phyloP scores from a whole-genome alignment of 1,140 invertebrate species.

The Carposina sasakii region DNA sequence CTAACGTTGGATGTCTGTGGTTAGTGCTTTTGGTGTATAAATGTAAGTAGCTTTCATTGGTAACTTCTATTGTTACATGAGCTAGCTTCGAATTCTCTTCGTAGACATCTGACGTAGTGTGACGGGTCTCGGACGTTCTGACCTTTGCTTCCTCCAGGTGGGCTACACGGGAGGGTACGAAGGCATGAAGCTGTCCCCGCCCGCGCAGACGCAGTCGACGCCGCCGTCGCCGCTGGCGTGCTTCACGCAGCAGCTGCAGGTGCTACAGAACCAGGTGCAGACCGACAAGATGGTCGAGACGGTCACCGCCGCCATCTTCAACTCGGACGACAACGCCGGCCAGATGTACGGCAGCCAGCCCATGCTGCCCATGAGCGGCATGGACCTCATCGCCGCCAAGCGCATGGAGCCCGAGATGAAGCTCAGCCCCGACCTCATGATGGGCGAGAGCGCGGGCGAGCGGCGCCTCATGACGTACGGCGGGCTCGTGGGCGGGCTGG shows the following conservation, averaged over 20 bases:
- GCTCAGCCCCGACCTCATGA: constrained; percentile 49
- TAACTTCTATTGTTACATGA: too few species aligned
- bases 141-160: constrained; percentile 58
- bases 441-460: constrained; percentile 34
- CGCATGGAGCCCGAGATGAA: constrained; percentile 44
- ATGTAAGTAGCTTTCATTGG: too few species aligned
- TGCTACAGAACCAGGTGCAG: constrained; percentile 64
- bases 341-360: constrained; percentile 40
- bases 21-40: too few species aligned
- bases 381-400: constrained; percentile 48
- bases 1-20: too few species aligned
- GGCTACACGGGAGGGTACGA: constrained; percentile 69
- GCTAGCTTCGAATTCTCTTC: too few species aligned
- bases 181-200: constrained; percentile 53
- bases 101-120: too few species aligned
- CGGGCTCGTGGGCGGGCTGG: too few species aligned
- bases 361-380: constrained; percentile 40
- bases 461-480: constrained; percentile 46
- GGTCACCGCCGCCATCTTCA: constrained; percentile 68
- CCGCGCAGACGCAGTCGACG: constrained; percentile 39
- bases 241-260: constrained; percentile 63
- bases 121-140: too few species aligned
- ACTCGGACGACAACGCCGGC: constrained; percentile 46
- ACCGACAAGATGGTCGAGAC: constrained; percentile 71
- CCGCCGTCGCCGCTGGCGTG: constrained; percentile 42